phyloP scores from a whole-genome alignment of 1,140 invertebrate genomes.

The Formica selysi region DNA sequence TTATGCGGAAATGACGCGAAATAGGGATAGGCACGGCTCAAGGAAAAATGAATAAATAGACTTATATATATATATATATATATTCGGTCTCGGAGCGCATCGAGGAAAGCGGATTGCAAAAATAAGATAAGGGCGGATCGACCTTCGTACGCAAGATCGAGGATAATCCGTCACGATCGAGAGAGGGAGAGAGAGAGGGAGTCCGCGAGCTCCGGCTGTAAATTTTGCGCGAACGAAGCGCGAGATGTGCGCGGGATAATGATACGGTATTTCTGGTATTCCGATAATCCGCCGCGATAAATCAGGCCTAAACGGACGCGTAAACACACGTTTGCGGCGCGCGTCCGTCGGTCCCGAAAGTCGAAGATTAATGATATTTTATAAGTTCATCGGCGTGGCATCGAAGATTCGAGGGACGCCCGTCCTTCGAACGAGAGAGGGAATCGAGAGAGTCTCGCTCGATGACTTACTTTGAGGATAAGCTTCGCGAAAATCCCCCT shows the following conservation, averaged over 20 bases:
- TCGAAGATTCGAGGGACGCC: constrained; percentile 6
- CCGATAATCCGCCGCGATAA: constrained; percentile 86
- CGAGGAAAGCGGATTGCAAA: constrained; percentile 6
- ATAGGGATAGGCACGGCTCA: neutral
- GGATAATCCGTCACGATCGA: constrained; percentile 62
- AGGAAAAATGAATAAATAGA: constrained; percentile 11
- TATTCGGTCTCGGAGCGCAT: neutral
- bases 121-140: constrained; percentile 21
- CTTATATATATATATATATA: neutral
- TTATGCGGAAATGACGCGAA: constrained; percentile 12
- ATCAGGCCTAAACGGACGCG: constrained; percentile 84
- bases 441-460: neutral
- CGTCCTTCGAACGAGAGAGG: neutral
- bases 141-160: constrained; percentile 8
- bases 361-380: constrained; percentile 83
- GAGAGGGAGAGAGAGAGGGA: neutral
- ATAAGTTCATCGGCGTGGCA: constrained; percentile 78
- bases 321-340: constrained; percentile 83
- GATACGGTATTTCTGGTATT: constrained; percentile 86
- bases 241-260: constrained; percentile 81
- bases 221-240: constrained; percentile 67
- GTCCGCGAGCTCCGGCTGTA: constrained; percentile 63
- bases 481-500: neutral
- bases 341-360: constrained; percentile 60
- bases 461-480: constrained; percentile 45